Conservation (phyloP, 2,888 invertebrate genomes). For the Phragmatobia fuliginosa region DNA sequence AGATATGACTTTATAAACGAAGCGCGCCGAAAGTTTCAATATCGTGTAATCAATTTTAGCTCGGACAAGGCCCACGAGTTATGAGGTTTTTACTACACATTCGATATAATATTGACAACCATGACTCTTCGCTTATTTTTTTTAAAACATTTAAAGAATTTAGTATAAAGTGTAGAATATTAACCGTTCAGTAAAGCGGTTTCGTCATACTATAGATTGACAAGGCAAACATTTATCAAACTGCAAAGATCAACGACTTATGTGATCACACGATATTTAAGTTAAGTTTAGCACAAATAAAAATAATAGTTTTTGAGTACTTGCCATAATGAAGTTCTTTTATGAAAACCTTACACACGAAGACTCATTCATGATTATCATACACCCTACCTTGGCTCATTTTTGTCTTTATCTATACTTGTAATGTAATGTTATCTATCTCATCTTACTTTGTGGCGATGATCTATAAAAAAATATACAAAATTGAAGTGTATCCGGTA, state of each 20-base stretch:
- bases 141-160: no score
- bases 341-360: background rate
- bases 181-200: no score
- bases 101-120: constrained; percentile 3
- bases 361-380: background rate
- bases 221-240: background rate
- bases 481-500: no score
- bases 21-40: background rate
- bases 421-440: no score
- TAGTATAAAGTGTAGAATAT: no score
- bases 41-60: background rate
- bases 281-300: no score
- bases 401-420: no score
- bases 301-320: no score
- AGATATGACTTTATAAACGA: background rate
- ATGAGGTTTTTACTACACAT: background rate
- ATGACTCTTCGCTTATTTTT: background rate
- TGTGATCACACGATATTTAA: background rate
- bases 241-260: background rate
- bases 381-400: background rate
- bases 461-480: no score
- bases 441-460: background rate
- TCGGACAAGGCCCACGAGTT: constrained; percentile 1
- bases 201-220: background rate
- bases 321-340: background rate